Evolutionary conservation across 2,113 vertebrate genomes (phyloP).

Genomic region (Sander vitreus): DNA sequence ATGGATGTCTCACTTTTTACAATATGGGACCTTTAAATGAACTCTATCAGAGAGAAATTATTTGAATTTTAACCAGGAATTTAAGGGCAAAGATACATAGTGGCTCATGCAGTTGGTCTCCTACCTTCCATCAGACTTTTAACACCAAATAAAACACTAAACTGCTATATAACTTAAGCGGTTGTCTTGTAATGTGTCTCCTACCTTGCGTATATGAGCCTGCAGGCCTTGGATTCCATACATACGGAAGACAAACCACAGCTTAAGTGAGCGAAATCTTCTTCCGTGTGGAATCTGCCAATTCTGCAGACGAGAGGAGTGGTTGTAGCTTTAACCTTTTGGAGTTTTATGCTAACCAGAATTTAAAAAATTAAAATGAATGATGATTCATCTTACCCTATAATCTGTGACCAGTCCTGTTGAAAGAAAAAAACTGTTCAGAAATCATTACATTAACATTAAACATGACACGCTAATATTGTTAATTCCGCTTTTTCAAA

Average conservation of each 20-base stretch:
- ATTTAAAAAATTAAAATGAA: neutral
- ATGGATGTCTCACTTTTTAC: too few species aligned
- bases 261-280: conserved; percentile 94
- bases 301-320: conserved; percentile 84
- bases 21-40: too few species aligned
- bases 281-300: conserved; percentile 97
- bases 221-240: conserved; percentile 92
- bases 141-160: too few species aligned
- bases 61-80: neutral
- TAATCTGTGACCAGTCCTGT: conserved; percentile 96
- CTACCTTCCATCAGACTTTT: too few species aligned
- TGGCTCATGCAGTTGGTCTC: neutral
- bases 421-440: conserved; percentile 55
- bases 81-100: neutral
- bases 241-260: conserved; percentile 97
- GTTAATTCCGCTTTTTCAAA: neutral
- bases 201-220: conserved; percentile 92
- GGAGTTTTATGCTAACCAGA: neutral
- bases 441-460: too few species aligned
- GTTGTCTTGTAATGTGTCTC: too few species aligned
- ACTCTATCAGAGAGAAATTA: neutral
- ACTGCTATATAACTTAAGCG: too few species aligned
- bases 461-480: too few species aligned
- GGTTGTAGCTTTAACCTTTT: neutral
- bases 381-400: conserved; percentile 86